Percentiles rank a stretch among this genome's conserved stretches.
These are phyloP conservation scores for Danio aesculapii DNA, from an alignment of 2,797 vertebrate species.

Conservation along the genomic window DNA sequence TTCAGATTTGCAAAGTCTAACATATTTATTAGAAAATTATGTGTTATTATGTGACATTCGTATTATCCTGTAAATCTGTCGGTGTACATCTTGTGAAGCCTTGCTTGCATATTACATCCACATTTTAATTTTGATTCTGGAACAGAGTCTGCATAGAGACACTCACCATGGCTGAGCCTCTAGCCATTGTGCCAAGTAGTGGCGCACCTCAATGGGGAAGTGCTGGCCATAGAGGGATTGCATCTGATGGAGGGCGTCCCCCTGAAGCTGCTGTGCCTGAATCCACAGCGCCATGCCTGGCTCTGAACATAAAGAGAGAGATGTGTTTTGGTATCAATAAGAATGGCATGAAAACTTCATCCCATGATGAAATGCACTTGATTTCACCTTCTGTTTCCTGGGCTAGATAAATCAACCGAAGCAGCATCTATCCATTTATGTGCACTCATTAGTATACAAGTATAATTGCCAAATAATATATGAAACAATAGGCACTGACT, in stretches of 20 bases:
- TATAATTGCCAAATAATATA: no score
- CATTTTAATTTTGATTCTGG: neutral
- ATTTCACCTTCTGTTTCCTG: neutral
- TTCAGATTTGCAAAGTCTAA: no score
- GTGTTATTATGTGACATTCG: no score
- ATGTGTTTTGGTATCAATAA: neutral
- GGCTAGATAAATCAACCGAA: neutral
- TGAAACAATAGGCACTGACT: no score
- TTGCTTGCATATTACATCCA: neutral
- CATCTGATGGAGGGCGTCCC: constrained; percentile 96
- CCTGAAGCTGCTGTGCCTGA: constrained; percentile 97
- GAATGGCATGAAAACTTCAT: neutral
- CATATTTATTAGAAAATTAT: no score
- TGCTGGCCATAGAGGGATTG: constrained; percentile 97
- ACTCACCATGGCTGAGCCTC: constrained; percentile 91
- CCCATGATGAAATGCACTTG: neutral
- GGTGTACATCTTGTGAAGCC: no score
- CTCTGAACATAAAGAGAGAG: constrained; percentile 26
- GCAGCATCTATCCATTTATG: no score
- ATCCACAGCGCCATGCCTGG: constrained; percentile 92
- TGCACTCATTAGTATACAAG: no score
- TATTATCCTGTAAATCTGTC: no score
- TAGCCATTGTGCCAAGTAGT: constrained; percentile 95
- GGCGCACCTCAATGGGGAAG: constrained; percentile 97
- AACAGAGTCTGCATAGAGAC: neutral